Conservation (phyloP, 1,140 invertebrate genomes). For the Ips nitidus region DNA sequence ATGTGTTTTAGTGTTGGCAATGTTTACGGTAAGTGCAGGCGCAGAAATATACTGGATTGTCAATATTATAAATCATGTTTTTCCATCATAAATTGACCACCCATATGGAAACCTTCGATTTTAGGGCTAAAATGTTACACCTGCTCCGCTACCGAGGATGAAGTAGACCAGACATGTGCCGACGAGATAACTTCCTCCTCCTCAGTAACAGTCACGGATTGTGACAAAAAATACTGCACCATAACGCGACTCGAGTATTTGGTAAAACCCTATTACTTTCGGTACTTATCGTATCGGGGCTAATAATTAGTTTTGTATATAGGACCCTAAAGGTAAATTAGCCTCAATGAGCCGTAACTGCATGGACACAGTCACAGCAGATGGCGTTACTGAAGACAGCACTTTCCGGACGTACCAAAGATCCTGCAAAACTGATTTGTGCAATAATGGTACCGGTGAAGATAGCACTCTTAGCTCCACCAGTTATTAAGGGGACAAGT, state of each 20-base stretch:
- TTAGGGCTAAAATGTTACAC: conserved; percentile 37
- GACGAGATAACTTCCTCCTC: conserved; percentile 18
- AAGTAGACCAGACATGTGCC: conserved; percentile 29
- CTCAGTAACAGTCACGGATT: conserved; percentile 28
- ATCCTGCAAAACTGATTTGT: conserved; percentile 35
- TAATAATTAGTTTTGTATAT: background rate
- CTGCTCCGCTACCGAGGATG: conserved; percentile 35
- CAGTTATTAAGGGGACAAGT: conserved; percentile 34
- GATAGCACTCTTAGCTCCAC: background rate
- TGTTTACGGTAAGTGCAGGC: no score
- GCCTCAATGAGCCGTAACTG: conserved; percentile 30
- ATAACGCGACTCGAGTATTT: conserved; percentile 32
- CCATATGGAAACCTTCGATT: background rate
- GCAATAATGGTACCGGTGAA: conserved; percentile 32
- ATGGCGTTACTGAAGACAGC: conserved; percentile 34
- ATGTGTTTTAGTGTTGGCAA: no score
- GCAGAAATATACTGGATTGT: no score
- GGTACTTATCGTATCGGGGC: background rate
- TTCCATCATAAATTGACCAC: no score
- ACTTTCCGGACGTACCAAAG: conserved; percentile 30
- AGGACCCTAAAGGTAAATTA: conserved; percentile 38
- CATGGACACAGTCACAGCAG: conserved; percentile 22
- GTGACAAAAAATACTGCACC: conserved; percentile 40
- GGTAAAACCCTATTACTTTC: conserved; percentile 18
- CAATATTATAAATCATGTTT: no score